Base-by-base conservation (phyloP, 1,140 invertebrate species). In the Drosophila littoralis region DNA sequence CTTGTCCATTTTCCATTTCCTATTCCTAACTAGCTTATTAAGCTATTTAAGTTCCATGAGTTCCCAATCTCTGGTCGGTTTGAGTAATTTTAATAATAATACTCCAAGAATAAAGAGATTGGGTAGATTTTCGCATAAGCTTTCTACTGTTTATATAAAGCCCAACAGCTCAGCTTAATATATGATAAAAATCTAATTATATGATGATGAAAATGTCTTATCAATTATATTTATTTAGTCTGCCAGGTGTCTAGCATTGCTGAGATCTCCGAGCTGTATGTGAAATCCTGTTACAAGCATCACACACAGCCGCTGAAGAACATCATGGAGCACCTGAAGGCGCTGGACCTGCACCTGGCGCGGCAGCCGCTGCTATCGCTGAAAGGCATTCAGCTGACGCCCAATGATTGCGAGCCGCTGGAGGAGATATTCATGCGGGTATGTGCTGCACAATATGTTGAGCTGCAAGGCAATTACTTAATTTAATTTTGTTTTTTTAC, bases 371-470 rank as follows among this genome's bases (percentile, higher is more conserved):
- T 93, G 68, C 88, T 95, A 38, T 93, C 93, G 71, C 93, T 95
- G 12, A 94, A 94, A 81, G 93, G 93, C 33, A 92, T 93, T 46
- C 74, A 90, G 67, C 91, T 97, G 59, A 93, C 94, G 75, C 91
- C 93, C 61, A 92, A 93, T 55, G 94, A 95, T 72, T 95, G 95
- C 90, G 96, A 97, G 92, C 93, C 95, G 54, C 88, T 97, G 45
- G 96, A 97, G 92, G 96, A 96, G 92, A 94, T 97, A 78, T 94
- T 97, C 35, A 95, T 95, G 91, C 92, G 96, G 91, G 93, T 97
- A 40, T 42, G 52, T 22, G 2, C 9, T 7, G 7, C 0, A 42
- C 7, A 43, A 1, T 0, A 10, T 17, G 0, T 40, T 5, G 38
- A 40, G 0, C 6, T 3, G 33, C 9, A 36, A 12, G 32, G 12